phyloP scores from a whole-genome alignment of 2,113 vertebrate species.

The Thinocorus orbignyianus region DNA sequence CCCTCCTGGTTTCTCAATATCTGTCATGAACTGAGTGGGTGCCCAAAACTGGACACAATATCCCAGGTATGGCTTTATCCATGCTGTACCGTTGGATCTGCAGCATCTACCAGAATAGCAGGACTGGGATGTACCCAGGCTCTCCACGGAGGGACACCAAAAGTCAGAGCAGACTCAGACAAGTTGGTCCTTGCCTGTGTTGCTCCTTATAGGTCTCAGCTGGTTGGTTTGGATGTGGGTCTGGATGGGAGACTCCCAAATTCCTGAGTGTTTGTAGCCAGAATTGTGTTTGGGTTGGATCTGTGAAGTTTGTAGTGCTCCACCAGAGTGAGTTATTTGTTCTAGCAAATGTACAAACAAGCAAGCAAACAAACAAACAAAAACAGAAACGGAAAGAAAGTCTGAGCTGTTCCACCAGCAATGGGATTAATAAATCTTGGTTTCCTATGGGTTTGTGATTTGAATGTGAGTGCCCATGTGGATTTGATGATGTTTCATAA shows the following conservation, averaged over 20 bases:
- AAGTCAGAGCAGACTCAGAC: not conserved
- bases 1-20: not conserved
- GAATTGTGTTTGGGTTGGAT: conserved; percentile 22
- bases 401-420: not conserved
- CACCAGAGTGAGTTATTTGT: conserved; percentile 16
- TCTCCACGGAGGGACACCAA: not conserved
- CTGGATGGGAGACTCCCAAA: not conserved
- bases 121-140: not conserved
- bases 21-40: not conserved
- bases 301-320: not conserved
- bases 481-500: conserved; percentile 64
- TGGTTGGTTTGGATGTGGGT: not conserved
- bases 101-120: not conserved
- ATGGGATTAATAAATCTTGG: not conserved
- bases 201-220: not conserved
- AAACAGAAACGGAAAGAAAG: not conserved
- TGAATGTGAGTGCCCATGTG: conserved; percentile 27
- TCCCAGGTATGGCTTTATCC: not conserved
- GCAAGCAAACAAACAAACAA: conserved; percentile 34
- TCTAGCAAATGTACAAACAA: conserved; percentile 44
- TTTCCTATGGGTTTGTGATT: conserved; percentile 39
- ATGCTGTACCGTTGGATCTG: not conserved
- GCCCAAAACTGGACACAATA: not conserved
- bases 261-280: conserved; percentile 1
- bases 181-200: not conserved